Evolutionary conservation across 2,797 vertebrate genomes (phyloP).

Genomic region (Chelidonichthys spinosus): DNA sequence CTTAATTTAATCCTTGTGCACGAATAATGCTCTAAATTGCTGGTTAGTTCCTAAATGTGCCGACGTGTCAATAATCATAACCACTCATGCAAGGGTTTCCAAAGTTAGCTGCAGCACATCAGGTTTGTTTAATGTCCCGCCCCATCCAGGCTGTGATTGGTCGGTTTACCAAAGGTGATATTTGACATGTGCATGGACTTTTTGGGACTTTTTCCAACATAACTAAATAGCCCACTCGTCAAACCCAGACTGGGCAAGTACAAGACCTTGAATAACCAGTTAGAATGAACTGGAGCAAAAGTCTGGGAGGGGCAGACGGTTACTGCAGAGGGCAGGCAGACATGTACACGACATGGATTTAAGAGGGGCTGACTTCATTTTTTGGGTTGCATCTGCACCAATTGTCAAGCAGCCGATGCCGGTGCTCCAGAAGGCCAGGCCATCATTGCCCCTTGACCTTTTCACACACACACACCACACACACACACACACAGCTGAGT

Average conservation of each 20-base stretch:
- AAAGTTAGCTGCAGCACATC: no score
- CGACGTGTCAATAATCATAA: background rate
- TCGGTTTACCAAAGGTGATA: background rate
- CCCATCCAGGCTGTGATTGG: background rate
- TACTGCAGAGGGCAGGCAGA: no score
- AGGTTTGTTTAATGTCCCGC: background rate
- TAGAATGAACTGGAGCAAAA: no score
- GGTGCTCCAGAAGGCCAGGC: background rate
- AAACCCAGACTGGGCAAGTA: no score
- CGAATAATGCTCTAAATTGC: background rate
- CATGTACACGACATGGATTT: no score
- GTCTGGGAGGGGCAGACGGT: no score
- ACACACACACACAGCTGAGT: conserved; percentile 32
- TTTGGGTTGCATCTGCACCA: background rate
- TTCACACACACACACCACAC: conserved; percentile 27
- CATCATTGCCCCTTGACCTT: conserved; percentile 8
- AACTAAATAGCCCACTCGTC: no score
- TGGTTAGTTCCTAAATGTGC: background rate
- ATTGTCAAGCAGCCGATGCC: background rate
- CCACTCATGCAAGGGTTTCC: background rate
- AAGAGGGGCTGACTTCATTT: background rate
- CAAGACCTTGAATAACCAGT: no score
- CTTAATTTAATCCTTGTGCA: background rate
- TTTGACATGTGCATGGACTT: no score
- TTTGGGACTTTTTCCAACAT: no score